Evolutionary conservation across 2,797 vertebrate species (phyloP), one percentile per base, ranked within the genome.

Genomic region (Neosalanx taihuensis): DNA sequence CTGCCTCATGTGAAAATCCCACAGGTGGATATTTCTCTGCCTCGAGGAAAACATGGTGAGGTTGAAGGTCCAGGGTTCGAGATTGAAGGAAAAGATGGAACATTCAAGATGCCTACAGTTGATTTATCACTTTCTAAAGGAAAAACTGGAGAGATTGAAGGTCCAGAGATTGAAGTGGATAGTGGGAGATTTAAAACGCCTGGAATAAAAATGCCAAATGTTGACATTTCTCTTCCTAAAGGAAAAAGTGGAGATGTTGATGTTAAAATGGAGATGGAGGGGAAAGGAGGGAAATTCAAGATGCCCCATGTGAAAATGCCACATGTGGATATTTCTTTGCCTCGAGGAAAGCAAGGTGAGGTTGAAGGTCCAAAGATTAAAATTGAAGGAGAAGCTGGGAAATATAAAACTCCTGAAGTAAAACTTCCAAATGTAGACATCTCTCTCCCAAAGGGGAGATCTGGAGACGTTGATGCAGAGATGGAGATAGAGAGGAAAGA

Each of bases 1-100:
- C 79, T 83, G 61, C 71, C 86, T 56, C 73, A 80, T 33, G 73
- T 92, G 1, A 88, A 87, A 67, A 82, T 93, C 76, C 88, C 88
- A 29, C 46, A 72, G 51, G 23, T 86, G 35, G 83, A 81, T 12
- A 23, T 86, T 1, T 81, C 71, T 26, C 77, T 86, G 0, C 82
- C 84, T 15, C 23, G 72, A 76, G 80, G 73, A 13, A 75, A 69
- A 49, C 35, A 7, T 33, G 64, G 12, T 70, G 69, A 13, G 26
- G 1, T 72, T 5, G 58, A 72, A 46, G 81, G 29, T 66, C 71
- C 73, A 57, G 71, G 57, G 18, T 26, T 70, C 37, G 63, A 70
- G 31, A 31, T 70, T 1, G 66, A 51, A 0, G 74, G 66, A 17
- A n/a, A 0, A 0, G 41, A 26, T n/a, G 84, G 78, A 0, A 57